Conservation (phyloP, 2,113 vertebrate species). For the Nyctereutes procyonoides region DNA sequence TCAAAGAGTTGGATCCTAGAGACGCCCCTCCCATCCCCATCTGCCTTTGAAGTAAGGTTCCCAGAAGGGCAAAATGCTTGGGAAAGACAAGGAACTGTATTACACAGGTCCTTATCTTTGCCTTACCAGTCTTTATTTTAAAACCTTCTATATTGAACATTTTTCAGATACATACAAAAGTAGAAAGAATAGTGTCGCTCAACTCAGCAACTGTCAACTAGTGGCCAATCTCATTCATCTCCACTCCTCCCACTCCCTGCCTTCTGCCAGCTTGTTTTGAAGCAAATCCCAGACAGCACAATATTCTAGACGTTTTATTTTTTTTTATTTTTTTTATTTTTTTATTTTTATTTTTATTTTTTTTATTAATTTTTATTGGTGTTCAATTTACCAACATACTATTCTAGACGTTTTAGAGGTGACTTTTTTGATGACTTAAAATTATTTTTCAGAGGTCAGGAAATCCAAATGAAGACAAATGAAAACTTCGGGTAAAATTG, state of each 20-base stretch:
- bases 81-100: neutral
- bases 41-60: neutral
- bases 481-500: neutral
- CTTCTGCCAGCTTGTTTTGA: neutral
- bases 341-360: too few species aligned
- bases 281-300: neutral
- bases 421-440: neutral
- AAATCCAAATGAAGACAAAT: constrained; percentile 17
- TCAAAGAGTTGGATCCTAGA: too few species aligned
- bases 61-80: neutral
- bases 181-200: neutral
- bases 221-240: neutral
- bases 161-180: neutral
- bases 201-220: neutral
- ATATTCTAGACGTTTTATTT: neutral
- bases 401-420: neutral
- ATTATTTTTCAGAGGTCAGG: constrained; percentile 1
- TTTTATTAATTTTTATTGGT: too few species aligned
- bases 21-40: neutral
- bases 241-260: neutral
- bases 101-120: neutral
- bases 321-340: too few species aligned
- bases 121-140: neutral
- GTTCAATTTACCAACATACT: too few species aligned
- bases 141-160: neutral